Base-by-base conservation (phyloP, 1,140 invertebrate genomes). In the Drosophila ogumai region DNA sequence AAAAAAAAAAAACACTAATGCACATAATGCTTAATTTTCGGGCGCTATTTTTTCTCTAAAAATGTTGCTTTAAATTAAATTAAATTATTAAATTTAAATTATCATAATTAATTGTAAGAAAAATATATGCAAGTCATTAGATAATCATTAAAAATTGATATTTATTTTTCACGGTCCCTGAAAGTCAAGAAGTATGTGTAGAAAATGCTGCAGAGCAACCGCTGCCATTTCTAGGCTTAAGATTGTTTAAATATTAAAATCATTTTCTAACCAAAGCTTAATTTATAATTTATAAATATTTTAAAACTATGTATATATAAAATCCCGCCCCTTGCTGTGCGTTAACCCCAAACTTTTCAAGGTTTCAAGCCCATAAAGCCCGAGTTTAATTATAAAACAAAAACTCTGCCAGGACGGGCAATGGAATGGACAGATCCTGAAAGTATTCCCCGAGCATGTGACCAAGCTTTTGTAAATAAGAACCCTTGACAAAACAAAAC, bases 401-500 rank as follows among this genome's bases (percentile, higher is more conserved):
- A 28, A 47, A 25, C 19, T 38, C 3, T 3, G 52, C 8, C 19
- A 25, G 52, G 52, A 55, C n/a, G 8, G 0, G 44, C 44, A 74
- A 57, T 71, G 82, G 80, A 87, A 88, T 88, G 75, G 52, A 55
- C 34, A 38, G 17, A 38, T 22, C 52, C 19, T 55, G 34, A 55
- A 22, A 25, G 8, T n/a, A 55, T 15, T 10, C 1, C 52, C 52
- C 34, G 71, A 58, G 66, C 66, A 72, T 72, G 69, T 38, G 44
- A 57, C 28, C n/a, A n/a, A 49, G 61, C 75, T 86, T 78, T 56
- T 87, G 82, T 87, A 86, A 56, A 87, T 82, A 82, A 13, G 13
- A 61, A 32, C 31, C 32, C 7, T 28, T 9, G 0, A 1, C 4
- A 5, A 15, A 12, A 19, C 10, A 17, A 15, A n/a, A 25, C 2